Conservation (phyloP, 2,888 invertebrate genomes). For the Thera britannica region DNA sequence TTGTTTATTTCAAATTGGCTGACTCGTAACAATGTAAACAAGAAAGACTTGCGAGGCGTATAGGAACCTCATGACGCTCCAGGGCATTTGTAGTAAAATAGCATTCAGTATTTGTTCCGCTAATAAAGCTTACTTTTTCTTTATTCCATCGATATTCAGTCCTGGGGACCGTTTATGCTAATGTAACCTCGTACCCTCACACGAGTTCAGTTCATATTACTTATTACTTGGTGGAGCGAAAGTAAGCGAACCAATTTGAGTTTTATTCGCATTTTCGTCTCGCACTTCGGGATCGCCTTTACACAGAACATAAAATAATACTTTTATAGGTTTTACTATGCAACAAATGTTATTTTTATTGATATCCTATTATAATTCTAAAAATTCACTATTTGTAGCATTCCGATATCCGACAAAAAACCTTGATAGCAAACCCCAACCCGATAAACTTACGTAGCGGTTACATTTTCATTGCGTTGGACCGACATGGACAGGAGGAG, state of each 20-base stretch:
- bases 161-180: constrained; percentile 52
- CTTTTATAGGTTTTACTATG: constrained; percentile 4
- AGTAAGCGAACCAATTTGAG: constrained; percentile 42
- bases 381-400: not conserved
- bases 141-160: constrained; percentile 47
- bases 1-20: constrained; percentile 10
- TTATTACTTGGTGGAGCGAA: constrained; percentile 36
- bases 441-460: no score
- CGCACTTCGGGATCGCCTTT: constrained; percentile 14
- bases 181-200: constrained; percentile 43
- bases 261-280: constrained; percentile 36
- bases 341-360: constrained; percentile 4
- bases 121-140: constrained; percentile 38
- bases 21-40: constrained; percentile 9
- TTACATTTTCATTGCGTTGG: no score
- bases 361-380: not conserved
- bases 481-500: no score
- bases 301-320: no score
- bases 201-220: constrained; percentile 34
- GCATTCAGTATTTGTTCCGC: constrained; percentile 33
- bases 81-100: constrained; percentile 31
- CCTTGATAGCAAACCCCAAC: no score
- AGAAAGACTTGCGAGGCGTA: constrained; percentile 3
- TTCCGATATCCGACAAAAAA: not conserved
- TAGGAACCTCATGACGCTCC: not conserved